Evolutionary conservation across 2,113 vertebrate species (phyloP), one percentile per base, ranked within the genome.

Genomic region (Macquaria ambigua): DNA sequence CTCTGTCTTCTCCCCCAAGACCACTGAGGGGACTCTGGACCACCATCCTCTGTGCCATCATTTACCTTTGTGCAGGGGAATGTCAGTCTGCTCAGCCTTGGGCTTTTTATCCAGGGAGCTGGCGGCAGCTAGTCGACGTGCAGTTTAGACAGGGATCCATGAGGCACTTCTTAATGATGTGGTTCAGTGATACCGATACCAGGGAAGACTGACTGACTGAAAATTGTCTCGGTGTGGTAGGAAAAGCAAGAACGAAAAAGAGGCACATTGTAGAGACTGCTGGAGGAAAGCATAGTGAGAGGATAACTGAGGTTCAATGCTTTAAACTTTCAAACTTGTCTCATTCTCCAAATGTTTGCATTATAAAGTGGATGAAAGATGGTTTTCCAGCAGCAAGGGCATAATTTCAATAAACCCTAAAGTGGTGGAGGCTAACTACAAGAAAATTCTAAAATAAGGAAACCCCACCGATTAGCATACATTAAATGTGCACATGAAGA

Each of bases 41-140:
- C 95, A 92, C 93, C 93, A 91, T 93, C 88, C 89, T 90, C 83
- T 77, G 79, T 91, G 93, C 91, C 94, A 94, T 95, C 93, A 90
- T 91, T 94, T 95, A 95, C 92, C 89, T 94, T 92, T 90, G 82
- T 90, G 87, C 83, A 83, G 90, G 86, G 85, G 91, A 93, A 93
- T 93, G 93, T 94, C 93, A 93, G 90, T 88, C 86, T 52, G 86
- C 88, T 91, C 94, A 93, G 91, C 87, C 88, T 93, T 90, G 85
- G 90, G 90, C 85, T 90, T 93, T 93, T 91, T 74, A 93, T 93
- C 88, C 87, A 70, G 92, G 87, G 93, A 93, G 87, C 88, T 79
- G 74, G 86, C 64, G 76, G 84, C 83, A 81, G 87, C 82, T 67
- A 82, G 88, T 88, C 55, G 67, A 89, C 75, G 59, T 88, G 86